Base-by-base conservation (phyloP, 2,113 vertebrate species). In the Nematolebias whitei region DNA sequence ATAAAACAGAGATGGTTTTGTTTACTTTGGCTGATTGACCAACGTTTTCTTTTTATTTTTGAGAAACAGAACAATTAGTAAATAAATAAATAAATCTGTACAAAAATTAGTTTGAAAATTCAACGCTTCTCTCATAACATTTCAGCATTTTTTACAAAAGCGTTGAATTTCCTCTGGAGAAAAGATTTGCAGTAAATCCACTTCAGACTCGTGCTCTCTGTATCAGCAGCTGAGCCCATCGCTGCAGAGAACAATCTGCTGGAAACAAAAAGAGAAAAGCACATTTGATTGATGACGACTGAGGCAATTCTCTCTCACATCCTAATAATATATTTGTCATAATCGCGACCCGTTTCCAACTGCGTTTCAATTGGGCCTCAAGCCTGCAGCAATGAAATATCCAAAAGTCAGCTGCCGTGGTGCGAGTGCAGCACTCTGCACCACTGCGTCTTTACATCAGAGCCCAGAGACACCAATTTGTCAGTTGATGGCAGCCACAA, bases 391-490 rank as follows among this genome's bases (percentile, higher is more conserved):
- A 57, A 62, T 62, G 54, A 79, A 74, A 80, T 72, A 70, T 79
- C 63, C 58, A 70, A 71, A 76, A 85, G 64, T 72, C 56, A 53
- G 56, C 59, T 58, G 51, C 59, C 62, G 65, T 66, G 56, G 64
- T 12, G 1, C 43, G 66, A 74, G 57, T 16, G 22, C 68, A 48
- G 45, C 74, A 68, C 64, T 64, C 70, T 60, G 73, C 73, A 61
- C 58, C 76, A 45, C 23, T 77, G 72, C 71, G 20, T 82, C 76
- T 72, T 71, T 19, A 65, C 48, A 80, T 61, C 48, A 63, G 66
- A 54, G 79, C 82, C 76, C 57, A 69, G 60, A 86, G 67, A 84
- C 67, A 78, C 43, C 73, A 78, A 84, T 84, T 71, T 84, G 71
- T 70, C 53, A 24, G 0, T 38, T 24, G 38, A 71, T 58, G 60